Base-by-base conservation (phyloP, 2,113 vertebrate genomes). In the Albula glossodonta region DNA sequence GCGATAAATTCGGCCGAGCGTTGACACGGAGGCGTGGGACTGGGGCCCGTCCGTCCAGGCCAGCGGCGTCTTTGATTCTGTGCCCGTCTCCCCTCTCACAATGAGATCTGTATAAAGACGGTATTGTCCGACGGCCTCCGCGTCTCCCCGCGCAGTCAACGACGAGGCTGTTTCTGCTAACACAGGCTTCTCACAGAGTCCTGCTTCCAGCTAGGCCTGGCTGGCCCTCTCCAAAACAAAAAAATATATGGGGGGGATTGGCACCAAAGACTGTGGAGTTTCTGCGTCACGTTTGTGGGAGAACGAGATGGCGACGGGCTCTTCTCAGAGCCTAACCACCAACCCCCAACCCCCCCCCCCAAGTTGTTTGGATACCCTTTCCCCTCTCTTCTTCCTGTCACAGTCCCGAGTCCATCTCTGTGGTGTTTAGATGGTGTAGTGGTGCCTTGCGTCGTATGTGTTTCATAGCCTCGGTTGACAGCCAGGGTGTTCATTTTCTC, bases 291-390 rank as follows among this genome's bases (percentile, higher is more conserved):
- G 19, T 12, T 84, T 84, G 11, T 78, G 70, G 48, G 83, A 84
- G 8, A 51, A 78, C 11, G 10, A 25, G 1, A 57, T 11, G 9
- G 51, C 1, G 31, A 41, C 31, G 31, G 31, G 31, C 48, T 31
- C 63, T 74, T 19, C 6, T 9, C 50, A 50, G 48, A 1, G 31
- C 31, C 31, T 41, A 41, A 41, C 31, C 60, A 22, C 60, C 60
- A 3, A 11, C 56, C 56, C 11, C 5, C 56, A 11, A 0, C 5
- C 56, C 11, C 60, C 48, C 41, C 25, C 78, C 53, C 52, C 31
- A 74, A 57, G 77, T 52, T 60, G 77, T 85, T 85, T 84, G 51
- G 51, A 25, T 84, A 78, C 52, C 70, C 66, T 56, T 84, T 78
- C 6, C 31, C 19, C 15, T 78, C 83, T 31, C 31, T 22, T 6